These are phyloP conservation scores for Cardiocondyla obscurior DNA, from an alignment of 1,140 invertebrate genomes.

Conservation along the genomic window DNA sequence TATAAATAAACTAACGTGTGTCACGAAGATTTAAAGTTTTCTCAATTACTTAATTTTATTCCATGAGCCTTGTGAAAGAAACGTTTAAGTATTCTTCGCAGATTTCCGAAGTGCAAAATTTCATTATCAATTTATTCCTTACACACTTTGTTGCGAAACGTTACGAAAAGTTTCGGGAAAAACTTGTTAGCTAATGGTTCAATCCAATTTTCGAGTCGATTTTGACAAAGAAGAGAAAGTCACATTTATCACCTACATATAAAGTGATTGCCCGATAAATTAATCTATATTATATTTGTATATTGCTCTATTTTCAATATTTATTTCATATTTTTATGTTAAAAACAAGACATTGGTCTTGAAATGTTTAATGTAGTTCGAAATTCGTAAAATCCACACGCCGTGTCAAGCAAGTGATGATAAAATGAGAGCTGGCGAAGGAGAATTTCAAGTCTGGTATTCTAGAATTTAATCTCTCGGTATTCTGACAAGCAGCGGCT, in stretches of 20 bases:
- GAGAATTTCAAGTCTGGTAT: background rate
- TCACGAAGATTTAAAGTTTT: background rate
- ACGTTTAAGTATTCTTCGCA: background rate
- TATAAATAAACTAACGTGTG: background rate
- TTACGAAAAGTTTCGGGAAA: background rate
- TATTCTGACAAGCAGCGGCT: slow-evolving; percentile 11
- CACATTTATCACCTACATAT: too few relatives aligned
- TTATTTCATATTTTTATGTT: background rate
- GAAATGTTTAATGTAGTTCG: background rate
- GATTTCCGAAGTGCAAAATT: background rate
- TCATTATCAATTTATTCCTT: background rate
- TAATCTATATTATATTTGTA: too few relatives aligned
- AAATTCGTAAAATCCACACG: background rate
- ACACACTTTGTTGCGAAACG: background rate
- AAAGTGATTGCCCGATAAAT: background rate
- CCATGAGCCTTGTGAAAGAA: background rate
- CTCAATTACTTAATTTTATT: background rate
- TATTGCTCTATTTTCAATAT: background rate
- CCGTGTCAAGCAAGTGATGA: background rate
- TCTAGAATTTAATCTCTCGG: slow-evolving; percentile 27
- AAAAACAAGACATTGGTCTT: background rate
- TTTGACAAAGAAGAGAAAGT: too few relatives aligned
- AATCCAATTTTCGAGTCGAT: slow-evolving; percentile 6
- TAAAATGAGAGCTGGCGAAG: background rate
- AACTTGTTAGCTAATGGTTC: background rate